A percentile compares a stretch with the other conserved stretches of the same genome.
Evolutionary conservation across 2,797 vertebrate species (phyloP).

Genomic region (Discoglossus pictus): DNA sequence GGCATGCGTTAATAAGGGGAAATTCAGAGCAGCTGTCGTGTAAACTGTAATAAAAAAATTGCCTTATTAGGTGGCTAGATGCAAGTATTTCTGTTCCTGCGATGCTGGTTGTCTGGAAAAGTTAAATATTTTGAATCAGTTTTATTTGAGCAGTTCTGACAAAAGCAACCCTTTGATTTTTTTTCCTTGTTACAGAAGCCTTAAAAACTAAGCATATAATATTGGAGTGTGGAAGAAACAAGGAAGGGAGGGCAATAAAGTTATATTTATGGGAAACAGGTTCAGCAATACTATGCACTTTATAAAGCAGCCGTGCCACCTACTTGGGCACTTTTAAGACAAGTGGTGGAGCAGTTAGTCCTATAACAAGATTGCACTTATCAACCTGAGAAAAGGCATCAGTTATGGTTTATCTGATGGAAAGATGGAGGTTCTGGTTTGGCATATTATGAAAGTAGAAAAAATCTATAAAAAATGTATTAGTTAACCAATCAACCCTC

Average conservation of each 20-base stretch:
- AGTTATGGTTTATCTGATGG: too few relatives aligned
- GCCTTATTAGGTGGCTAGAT: constrained; percentile 62
- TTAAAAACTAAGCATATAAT: constrained; percentile 37
- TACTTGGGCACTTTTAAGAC: too few relatives aligned
- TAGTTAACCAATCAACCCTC: too few relatives aligned
- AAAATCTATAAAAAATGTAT: too few relatives aligned
- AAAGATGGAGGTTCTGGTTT: too few relatives aligned
- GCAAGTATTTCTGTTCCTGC: constrained; percentile 35
- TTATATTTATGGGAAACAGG: constrained; percentile 53
- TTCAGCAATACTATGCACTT: constrained; percentile 1
- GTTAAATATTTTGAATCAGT: constrained; percentile 63
- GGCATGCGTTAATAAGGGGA: constrained; percentile 34
- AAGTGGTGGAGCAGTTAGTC: too few relatives aligned
- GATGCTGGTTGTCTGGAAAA: constrained; percentile 52
- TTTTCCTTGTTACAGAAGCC: constrained; percentile 48
- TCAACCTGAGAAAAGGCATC: too few relatives aligned
- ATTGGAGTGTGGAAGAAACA: not conserved
- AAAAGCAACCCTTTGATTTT: constrained; percentile 22
- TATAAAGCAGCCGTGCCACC: too few relatives aligned
- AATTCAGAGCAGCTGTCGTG: constrained; percentile 46
- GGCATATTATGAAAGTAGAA: too few relatives aligned
- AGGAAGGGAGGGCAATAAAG: constrained; percentile 45
- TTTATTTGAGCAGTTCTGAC: constrained; percentile 50
- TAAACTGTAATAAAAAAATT: constrained; percentile 32
- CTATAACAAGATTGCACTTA: too few relatives aligned